phyloP scores from a whole-genome alignment of 2,797 vertebrate genomes.

The Heterohyrax brucei region DNA sequence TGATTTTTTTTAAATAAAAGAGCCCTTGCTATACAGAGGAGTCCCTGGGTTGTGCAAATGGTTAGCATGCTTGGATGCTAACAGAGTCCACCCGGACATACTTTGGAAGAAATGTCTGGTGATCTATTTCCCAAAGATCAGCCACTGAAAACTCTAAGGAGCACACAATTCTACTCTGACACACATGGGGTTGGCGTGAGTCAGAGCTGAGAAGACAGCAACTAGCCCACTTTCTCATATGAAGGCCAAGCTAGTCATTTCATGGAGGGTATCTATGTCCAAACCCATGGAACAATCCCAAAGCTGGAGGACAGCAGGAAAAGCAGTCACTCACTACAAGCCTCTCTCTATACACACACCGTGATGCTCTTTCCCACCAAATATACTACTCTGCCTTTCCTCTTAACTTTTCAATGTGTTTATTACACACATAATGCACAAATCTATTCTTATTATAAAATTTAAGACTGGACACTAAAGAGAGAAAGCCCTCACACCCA shows the following conservation, averaged over 20 bases:
- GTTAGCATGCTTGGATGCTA: neutral
- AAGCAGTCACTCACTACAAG: neutral
- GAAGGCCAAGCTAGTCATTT: neutral
- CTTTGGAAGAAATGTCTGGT: neutral
- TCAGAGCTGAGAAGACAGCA: neutral
- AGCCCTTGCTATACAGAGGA: neutral
- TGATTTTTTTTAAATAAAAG: neutral
- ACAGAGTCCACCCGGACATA: neutral
- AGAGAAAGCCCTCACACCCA: neutral
- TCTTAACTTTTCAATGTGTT: neutral
- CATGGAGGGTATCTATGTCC: neutral
- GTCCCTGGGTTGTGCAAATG: neutral
- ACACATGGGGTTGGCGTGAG: neutral
- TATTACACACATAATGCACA: neutral
- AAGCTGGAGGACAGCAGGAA: rapidly evolving
- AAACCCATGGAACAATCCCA: neutral
- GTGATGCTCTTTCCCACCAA: neutral
- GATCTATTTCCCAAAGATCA: neutral
- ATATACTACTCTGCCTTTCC: neutral
- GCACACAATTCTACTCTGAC: neutral
- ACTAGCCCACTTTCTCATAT: neutral
- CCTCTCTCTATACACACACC: neutral
- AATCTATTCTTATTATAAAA: neutral
- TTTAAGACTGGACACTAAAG: neutral
- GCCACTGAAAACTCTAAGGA: neutral